Evolutionary conservation across 2,888 invertebrate species (phyloP).

Genomic region (Oxycera nigricornis): DNA sequence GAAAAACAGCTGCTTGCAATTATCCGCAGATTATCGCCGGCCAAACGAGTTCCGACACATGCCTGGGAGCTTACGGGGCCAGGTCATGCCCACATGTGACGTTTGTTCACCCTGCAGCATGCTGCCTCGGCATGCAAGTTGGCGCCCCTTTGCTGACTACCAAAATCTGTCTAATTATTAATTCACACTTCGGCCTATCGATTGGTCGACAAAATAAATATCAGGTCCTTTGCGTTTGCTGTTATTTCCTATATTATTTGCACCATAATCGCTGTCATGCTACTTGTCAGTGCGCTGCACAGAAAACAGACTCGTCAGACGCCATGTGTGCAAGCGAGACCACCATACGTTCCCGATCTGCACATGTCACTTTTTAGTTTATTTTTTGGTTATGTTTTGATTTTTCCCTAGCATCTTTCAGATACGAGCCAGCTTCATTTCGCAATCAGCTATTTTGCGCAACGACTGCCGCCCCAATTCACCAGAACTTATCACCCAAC

Average conservation of each 20-base stretch:
- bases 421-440: slow-evolving; percentile 1
- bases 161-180: no score
- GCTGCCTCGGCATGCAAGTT: no score
- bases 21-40: not conserved
- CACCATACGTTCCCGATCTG: slow-evolving; percentile 32
- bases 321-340: slow-evolving; percentile 30
- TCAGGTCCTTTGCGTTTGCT: no score
- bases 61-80: no score
- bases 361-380: slow-evolving; percentile 42
- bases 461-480: not conserved
- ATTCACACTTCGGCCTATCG: no score
- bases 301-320: no score
- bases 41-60: not conserved
- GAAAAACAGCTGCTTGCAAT: slow-evolving; percentile 24
- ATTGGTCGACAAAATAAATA: no score
- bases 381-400: slow-evolving; percentile 47
- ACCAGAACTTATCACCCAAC: no score
- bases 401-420: slow-evolving; percentile 38
- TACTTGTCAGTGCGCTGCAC: slow-evolving; percentile 36
- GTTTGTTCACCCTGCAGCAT: no score
- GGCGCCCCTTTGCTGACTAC: no score
- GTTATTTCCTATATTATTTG: no score
- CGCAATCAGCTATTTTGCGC: not conserved
- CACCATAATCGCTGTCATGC: not conserved
- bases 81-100: no score